These are phyloP conservation scores for Miichthys miiuy DNA, from an alignment of 2,797 vertebrate species.

Conservation along the genomic window DNA sequence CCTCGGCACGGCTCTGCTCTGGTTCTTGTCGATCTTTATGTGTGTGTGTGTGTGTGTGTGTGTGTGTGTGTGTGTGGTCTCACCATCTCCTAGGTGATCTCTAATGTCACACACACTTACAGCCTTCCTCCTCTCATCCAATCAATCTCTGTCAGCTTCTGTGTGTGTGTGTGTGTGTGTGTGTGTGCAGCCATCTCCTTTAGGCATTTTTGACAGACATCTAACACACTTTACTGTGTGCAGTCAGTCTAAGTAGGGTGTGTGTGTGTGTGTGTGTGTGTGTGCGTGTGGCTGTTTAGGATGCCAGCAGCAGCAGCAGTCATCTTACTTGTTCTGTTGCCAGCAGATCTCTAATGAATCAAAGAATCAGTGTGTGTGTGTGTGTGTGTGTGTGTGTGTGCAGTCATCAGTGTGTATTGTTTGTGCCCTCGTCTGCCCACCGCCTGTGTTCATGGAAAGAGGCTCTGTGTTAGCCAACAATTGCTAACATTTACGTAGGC, in stretches of 20 bases:
- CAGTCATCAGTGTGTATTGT: constrained; percentile 32
- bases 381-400: constrained; percentile 17
- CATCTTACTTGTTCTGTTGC: too few species aligned
- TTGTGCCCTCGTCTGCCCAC: not conserved
- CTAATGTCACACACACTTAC: constrained; percentile 65
- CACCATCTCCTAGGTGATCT: constrained; percentile 65
- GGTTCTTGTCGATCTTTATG: constrained; percentile 53
- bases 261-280: constrained; percentile 25
- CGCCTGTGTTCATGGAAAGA: too few species aligned
- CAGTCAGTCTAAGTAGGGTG: constrained; percentile 28
- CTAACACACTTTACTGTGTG: constrained; percentile 54
- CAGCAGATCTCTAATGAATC: too few species aligned
- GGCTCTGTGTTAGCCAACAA: too few species aligned
- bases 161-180: constrained; percentile 5
- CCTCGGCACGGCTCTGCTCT: constrained; percentile 55
- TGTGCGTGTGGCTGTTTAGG: constrained; percentile 2
- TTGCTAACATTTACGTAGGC: too few species aligned
- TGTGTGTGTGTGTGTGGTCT: constrained; percentile 18
- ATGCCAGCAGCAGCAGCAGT: too few species aligned
- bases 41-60: constrained; percentile 38
- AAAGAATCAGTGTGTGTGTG: constrained; percentile 1
- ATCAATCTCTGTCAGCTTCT: constrained; percentile 57
- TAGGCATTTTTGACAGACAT: constrained; percentile 57
- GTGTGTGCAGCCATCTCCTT: constrained; percentile 37
- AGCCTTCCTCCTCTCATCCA: constrained; percentile 55